Evolutionary conservation across 2,797 vertebrate genomes (phyloP).

Genomic region (Crenuchus spilurus): DNA sequence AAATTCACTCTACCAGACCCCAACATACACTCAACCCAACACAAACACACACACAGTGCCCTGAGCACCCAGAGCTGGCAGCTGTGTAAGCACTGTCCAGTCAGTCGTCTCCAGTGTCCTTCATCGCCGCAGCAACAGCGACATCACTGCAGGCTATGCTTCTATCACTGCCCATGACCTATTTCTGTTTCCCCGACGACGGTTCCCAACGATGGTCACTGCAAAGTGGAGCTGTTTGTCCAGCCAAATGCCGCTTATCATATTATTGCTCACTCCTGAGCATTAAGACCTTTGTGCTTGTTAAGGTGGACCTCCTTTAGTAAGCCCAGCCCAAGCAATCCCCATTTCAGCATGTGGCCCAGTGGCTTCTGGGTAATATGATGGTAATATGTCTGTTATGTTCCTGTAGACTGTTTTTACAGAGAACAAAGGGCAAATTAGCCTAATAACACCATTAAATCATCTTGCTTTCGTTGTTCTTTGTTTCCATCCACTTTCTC

Average conservation of each 20-base stretch:
- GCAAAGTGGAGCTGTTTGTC: slow-evolving; percentile 39
- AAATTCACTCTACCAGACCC: slow-evolving; percentile 1
- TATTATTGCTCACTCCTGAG: slow-evolving; percentile 8
- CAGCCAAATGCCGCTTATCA: slow-evolving; percentile 16
- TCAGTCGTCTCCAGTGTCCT: slow-evolving; percentile 49
- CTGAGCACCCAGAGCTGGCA: slow-evolving; percentile 18
- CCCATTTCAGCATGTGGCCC: slow-evolving; percentile 43
- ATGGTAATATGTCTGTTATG: slow-evolving; percentile 36
- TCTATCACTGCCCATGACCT: slow-evolving; percentile 44
- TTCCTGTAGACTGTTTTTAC: slow-evolving; percentile 39
- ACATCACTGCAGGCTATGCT: slow-evolving; percentile 34
- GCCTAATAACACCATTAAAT: no score
- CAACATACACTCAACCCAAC: background rate
- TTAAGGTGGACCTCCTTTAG: slow-evolving; percentile 41
- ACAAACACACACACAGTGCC: slow-evolving; percentile 9
- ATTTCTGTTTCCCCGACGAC: slow-evolving; percentile 35
- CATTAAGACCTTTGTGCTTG: slow-evolving; percentile 11
- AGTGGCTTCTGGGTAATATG: slow-evolving; percentile 52
- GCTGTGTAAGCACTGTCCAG: slow-evolving; percentile 32
- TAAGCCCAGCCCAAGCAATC: background rate
- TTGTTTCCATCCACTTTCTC: background rate
- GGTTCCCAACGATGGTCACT: background rate
- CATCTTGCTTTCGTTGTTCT: background rate
- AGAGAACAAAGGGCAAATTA: background rate
- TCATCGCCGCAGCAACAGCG: slow-evolving; percentile 31